Evolutionary conservation across 2,888 invertebrate genomes (phyloP).

Genomic region (Lottia gigantea): DNA sequence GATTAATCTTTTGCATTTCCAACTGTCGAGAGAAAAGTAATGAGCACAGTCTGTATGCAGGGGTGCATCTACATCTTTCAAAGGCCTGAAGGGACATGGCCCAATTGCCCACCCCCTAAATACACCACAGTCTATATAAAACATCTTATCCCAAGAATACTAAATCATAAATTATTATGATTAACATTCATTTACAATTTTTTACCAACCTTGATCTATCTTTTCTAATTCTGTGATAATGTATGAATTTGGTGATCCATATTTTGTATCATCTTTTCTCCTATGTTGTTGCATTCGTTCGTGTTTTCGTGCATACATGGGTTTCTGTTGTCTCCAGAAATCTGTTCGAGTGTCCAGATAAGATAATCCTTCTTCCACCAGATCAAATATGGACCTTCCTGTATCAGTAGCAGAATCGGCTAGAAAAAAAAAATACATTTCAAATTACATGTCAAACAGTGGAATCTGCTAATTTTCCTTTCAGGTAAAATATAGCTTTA

Average conservation of each 20-base stretch:
- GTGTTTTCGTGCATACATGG: conserved; percentile 66
- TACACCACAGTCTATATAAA: no score
- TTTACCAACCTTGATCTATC: conserved; percentile 56
- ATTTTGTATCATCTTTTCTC: conserved; percentile 32
- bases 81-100: no score
- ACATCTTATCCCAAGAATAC: no score
- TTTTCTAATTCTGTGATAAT: conserved; percentile 60
- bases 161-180: no score
- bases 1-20: no score
- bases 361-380: conserved; percentile 79
- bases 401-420: conserved; percentile 53
- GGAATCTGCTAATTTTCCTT: no score
- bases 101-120: no score
- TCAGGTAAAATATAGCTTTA: no score
- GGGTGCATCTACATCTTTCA: no score
- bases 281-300: conserved; percentile 45
- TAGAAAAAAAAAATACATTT: neutral
- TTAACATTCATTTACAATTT: neutral
- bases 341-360: conserved; percentile 87
- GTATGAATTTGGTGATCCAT: conserved; percentile 51
- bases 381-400: conserved; percentile 55
- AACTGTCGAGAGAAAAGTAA: no score
- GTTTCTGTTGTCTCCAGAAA: conserved; percentile 84
- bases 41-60: no score
- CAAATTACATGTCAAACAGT: neutral